Conservation (phyloP, 2,888 invertebrate species). For the Tetranychus truncatus region DNA sequence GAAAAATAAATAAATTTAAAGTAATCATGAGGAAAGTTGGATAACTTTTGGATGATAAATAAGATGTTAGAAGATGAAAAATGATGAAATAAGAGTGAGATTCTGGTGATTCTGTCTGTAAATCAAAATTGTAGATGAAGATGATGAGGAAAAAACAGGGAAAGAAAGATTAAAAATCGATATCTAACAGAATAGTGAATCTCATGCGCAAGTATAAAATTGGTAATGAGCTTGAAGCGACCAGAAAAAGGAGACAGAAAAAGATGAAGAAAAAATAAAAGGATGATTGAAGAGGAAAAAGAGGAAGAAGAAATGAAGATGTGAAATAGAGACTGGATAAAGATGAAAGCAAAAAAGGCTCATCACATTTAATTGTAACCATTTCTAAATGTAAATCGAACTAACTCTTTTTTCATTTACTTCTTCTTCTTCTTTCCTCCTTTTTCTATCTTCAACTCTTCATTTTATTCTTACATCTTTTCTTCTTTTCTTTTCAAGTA, state of each 20-base stretch:
- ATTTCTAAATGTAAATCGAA: background rate
- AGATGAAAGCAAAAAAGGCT: background rate
- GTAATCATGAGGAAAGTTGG: too few relatives aligned
- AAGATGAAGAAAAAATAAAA: background rate
- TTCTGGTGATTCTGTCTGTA: background rate
- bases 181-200: background rate
- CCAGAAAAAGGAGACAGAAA: background rate
- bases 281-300: background rate
- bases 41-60: too few relatives aligned
- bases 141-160: background rate
- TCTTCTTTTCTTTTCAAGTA: background rate
- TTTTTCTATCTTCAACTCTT: slow-evolving; percentile 4
- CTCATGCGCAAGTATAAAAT: background rate
- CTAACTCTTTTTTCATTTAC: background rate
- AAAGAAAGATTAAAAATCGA: background rate
- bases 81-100: background rate
- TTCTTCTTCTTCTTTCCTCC: background rate
- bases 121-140: background rate
- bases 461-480: background rate
- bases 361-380: background rate
- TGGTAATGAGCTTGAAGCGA: background rate
- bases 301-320: background rate
- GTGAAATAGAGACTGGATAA: background rate
- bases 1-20: too few relatives aligned
- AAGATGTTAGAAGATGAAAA: background rate